Evolutionary conservation across 2,888 invertebrate genomes (phyloP), one percentile per base, ranked within the genome.

Genomic region (Allophyes oxyacanthae): DNA sequence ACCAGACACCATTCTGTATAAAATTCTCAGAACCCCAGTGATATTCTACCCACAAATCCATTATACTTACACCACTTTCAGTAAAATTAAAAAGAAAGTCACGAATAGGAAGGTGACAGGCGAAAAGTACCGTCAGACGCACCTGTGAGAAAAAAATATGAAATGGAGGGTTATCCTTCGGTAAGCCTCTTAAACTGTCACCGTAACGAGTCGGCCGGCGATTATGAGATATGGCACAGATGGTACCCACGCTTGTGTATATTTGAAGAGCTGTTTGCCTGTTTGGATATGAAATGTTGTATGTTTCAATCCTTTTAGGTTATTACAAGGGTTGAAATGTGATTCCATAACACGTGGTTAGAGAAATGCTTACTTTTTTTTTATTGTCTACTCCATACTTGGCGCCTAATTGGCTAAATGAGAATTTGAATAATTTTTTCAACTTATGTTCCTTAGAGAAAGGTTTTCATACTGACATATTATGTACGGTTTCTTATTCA

Each of bases 161-260:
- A 86, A 88, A 86, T 81, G 81, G 72, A 75, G 63, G 72, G 77
- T 85, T 85, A 85, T 83, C 83, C 79, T 80, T 72, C 76, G 72
- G 77, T 81, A 81, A 86, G 82, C 84, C 82, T 80, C 83, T 86
- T 83, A 87, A 85, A 80, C 80, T 86, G 88, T 86, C 89, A 85
- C 69, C 77, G 79, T 78, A 72, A 74, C 73, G 76, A 72, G 75
- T 66, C 43, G 59, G 59, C 46, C 53, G 57, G 77, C 74, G 84
- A 85, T 86, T 84, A 86, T 83, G 82, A 82, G 78, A 83, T 81
- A 79, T 64, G 46, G 60, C 70, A 62, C 78, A 84, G 79, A 79
- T 78, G 81, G 64, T 71, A 51, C n/a, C n/a, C n/a, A n/a, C 75
- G 50, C 51, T 50, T 58, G 64, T 70, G 58, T 58, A 72, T 68